Percentiles rank a stretch among this genome's conserved stretches.
phyloP scores from a whole-genome alignment of 2,797 vertebrate species.

The Megaceryle alcyon region DNA sequence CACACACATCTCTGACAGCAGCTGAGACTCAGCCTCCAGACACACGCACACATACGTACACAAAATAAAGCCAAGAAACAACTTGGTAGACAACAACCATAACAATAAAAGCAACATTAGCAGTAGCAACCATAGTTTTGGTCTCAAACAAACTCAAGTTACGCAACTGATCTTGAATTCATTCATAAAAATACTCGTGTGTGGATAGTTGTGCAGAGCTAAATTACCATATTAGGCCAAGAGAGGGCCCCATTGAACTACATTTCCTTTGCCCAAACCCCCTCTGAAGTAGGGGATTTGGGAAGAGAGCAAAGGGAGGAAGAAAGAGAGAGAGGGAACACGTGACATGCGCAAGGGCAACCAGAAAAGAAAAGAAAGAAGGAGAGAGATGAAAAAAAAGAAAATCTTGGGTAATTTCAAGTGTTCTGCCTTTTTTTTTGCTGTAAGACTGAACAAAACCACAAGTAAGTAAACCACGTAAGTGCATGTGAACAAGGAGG shows the following conservation, averaged over 20 bases:
- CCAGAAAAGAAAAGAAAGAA: not conserved
- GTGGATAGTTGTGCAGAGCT: not conserved
- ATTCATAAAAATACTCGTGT: conserved; percentile 37
- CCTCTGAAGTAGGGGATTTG: not conserved
- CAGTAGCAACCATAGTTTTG: not conserved
- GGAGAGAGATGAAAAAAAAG: not conserved
- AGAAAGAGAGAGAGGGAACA: not conserved
- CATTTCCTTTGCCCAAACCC: not conserved
- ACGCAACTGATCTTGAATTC: not conserved
- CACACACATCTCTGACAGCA: not conserved
- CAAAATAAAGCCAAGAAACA: not conserved
- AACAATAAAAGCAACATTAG: not conserved
- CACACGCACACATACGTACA: not conserved
- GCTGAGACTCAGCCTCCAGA: not conserved
- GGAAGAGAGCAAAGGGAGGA: not conserved
- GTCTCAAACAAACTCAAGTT: not conserved
- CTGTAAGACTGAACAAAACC: not conserved
- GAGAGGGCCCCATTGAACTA: conserved; percentile 68
- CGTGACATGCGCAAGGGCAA: not conserved
- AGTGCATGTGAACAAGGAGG: not conserved
- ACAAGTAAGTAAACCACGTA: not conserved
- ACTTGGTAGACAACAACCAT: not conserved
- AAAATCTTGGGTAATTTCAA: not conserved
- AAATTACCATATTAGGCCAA: conserved; percentile 19
- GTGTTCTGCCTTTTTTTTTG: not conserved